A percentile compares a stretch with the other conserved stretches of the same genome.
These are phyloP conservation scores for Chroicocephalus ridibundus DNA, from an alignment of 2,113 vertebrate genomes.

Conservation along the genomic window DNA sequence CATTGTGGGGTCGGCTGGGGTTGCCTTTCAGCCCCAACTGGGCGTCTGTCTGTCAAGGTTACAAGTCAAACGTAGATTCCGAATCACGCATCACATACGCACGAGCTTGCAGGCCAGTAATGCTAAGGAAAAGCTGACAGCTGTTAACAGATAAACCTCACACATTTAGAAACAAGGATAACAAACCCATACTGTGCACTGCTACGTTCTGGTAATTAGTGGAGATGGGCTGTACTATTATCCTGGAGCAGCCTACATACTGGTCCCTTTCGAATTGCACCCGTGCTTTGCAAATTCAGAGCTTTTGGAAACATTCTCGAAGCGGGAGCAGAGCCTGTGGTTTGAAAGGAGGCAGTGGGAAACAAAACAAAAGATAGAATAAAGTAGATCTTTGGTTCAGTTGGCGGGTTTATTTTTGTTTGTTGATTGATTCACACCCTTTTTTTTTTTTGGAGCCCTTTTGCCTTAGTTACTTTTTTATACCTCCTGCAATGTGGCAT, in stretches of 20 bases:
- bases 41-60: not conserved
- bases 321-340: not conserved
- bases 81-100: not conserved
- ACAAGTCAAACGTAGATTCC: not conserved
- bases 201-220: not conserved
- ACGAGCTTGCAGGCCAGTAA: not conserved
- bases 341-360: not conserved
- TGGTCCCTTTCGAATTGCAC: fast-evolving
- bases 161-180: not conserved
- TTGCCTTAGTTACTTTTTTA: not conserved
- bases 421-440: not conserved
- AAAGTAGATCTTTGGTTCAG: not conserved
- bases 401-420: not conserved
- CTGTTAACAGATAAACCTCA: not conserved
- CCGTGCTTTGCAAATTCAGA: not conserved
- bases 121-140: fast-evolving
- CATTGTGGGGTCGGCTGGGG: not conserved
- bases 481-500: not conserved
- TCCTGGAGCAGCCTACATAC: not conserved
- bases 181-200: not conserved
- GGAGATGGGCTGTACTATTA: not conserved
- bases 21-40: not conserved
- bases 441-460: not conserved
- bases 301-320: not conserved
- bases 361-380: not conserved